A percentile compares a stretch with the other conserved stretches of the same genome.
Evolutionary conservation across 2,797 vertebrate species (phyloP).

Genomic region (Cirrhinus mrigala): DNA sequence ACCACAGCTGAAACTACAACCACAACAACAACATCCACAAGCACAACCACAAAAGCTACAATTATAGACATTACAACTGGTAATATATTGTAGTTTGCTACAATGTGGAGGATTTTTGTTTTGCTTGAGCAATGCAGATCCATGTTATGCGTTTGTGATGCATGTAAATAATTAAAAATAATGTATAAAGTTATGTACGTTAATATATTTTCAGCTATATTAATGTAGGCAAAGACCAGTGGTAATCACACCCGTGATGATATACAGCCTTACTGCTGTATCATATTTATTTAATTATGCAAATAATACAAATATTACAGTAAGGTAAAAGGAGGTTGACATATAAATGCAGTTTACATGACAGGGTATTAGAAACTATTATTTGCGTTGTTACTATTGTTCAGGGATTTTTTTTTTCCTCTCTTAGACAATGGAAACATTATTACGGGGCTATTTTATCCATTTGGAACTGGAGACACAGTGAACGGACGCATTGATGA

Average conservation of each 20-base stretch:
- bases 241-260: neutral
- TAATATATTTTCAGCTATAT: neutral
- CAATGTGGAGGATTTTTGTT: neutral
- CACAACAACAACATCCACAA: neutral
- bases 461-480: conserved; percentile 57
- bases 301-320: neutral
- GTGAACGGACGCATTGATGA: conserved; percentile 30
- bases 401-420: neutral
- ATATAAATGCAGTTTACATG: neutral
- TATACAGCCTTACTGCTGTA: neutral
- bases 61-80: neutral
- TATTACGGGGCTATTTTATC: conserved; percentile 55
- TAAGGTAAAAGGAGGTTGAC: too few species aligned
- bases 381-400: neutral
- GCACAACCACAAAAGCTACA: neutral
- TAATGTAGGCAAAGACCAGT: neutral
- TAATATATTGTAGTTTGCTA: neutral
- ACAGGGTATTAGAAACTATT: neutral
- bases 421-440: neutral
- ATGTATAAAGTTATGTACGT: neutral
- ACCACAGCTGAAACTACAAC: neutral
- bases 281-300: neutral
- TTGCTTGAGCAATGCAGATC: neutral
- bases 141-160: neutral
- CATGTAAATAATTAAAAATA: neutral